A percentile compares a stretch with the other conserved stretches of the same genome.
phyloP scores from a whole-genome alignment of 1,140 invertebrate species.

The Drosophila micromelanica region DNA sequence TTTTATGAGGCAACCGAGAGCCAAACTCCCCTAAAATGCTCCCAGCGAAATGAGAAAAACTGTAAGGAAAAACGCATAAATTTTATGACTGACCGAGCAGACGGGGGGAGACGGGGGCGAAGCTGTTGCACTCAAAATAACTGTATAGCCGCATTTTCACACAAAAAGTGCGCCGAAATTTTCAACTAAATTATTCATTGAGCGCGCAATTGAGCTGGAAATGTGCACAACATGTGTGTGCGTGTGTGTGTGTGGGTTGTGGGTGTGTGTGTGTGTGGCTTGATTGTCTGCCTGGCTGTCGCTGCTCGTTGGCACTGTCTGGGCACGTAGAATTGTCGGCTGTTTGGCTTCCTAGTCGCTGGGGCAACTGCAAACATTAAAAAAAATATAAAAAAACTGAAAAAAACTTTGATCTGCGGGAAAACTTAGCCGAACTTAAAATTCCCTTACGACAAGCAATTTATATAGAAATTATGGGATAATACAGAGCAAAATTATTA shows the following conservation, averaged over 20 bases:
- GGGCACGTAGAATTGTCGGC: slow-evolving; percentile 38
- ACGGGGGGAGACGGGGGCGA: background rate
- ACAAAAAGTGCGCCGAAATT: slow-evolving; percentile 77
- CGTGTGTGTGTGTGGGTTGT: slow-evolving; percentile 6
- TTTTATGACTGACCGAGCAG: slow-evolving; percentile 68
- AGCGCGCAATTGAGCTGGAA: slow-evolving; percentile 77
- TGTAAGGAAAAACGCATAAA: slow-evolving; percentile 66
- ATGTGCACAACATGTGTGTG: slow-evolving; percentile 49
- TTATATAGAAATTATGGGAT: no score
- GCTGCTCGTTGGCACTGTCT: slow-evolving; percentile 26
- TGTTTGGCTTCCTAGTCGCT: slow-evolving; percentile 33
- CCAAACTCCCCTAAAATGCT: slow-evolving; percentile 3
- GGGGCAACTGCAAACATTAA: slow-evolving; percentile 31
- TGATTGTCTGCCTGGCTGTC: slow-evolving; percentile 24
- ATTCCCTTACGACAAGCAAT: background rate
- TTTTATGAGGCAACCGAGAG: slow-evolving; percentile 52
- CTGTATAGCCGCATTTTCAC: slow-evolving; percentile 55
- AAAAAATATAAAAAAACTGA: slow-evolving; percentile 14
- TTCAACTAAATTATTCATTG: slow-evolving; percentile 79
- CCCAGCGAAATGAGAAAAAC: slow-evolving; percentile 45
- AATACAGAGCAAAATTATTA: no score
- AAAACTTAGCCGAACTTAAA: background rate
- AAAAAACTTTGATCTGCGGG: background rate
- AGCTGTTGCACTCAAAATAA: slow-evolving; percentile 47
- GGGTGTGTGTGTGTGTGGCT: slow-evolving; percentile 7